Conservation (phyloP, 2,797 vertebrate genomes). For the Anomalospiza imberbis region DNA sequence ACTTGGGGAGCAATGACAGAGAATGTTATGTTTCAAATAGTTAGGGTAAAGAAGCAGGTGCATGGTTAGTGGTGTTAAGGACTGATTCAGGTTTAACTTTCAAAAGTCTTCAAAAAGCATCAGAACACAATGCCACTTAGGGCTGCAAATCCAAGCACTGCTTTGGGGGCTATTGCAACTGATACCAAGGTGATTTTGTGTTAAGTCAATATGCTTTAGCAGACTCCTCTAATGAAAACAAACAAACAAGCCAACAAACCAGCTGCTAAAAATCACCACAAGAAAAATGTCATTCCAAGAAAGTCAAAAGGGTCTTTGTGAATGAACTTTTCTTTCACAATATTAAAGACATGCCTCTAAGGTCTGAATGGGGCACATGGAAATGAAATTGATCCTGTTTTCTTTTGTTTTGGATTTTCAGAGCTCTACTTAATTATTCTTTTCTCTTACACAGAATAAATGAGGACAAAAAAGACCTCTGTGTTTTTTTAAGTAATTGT, state of each 20-base stretch:
- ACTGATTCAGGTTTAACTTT: not conserved
- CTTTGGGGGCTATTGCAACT: not conserved
- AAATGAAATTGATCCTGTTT: not conserved
- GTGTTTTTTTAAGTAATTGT: not conserved
- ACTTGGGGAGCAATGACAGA: not conserved
- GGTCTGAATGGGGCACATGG: not conserved
- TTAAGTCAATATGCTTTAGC: slow-evolving; percentile 41
- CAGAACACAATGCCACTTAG: not conserved
- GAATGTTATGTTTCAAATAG: not conserved
- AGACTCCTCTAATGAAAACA: slow-evolving; percentile 28
- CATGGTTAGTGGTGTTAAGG: not conserved
- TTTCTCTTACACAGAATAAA: not conserved
- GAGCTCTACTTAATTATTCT: not conserved
- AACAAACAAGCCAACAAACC: slow-evolving; percentile 15
- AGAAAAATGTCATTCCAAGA: slow-evolving; percentile 13
- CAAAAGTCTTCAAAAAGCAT: not conserved
- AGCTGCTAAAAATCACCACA: not conserved
- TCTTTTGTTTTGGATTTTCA: not conserved
- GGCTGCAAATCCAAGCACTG: not conserved
- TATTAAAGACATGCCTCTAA: not conserved
- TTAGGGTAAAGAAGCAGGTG: not conserved
- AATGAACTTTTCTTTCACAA: not conserved
- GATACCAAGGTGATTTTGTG: slow-evolving; percentile 21
- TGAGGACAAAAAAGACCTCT: not conserved
- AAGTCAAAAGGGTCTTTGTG: not conserved